Evolutionary conservation across 2,888 invertebrate genomes (phyloP).

Genomic region (Diloba caeruleocephala): DNA sequence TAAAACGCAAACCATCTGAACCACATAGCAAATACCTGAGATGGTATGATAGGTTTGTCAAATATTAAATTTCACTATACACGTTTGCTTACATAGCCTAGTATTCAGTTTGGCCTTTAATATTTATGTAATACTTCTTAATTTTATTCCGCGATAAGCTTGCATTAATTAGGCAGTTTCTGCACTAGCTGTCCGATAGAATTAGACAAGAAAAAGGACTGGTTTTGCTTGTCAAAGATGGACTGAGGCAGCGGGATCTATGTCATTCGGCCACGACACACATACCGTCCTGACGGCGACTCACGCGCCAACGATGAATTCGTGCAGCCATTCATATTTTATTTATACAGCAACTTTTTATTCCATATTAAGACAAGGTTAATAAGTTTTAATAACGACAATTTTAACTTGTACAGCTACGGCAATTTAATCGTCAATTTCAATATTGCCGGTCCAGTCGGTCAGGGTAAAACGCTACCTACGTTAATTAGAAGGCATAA

Average conservation of each 20-base stretch:
- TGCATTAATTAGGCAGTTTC: slow-evolving; percentile 33
- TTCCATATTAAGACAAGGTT: slow-evolving; percentile 12
- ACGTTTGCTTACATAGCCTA: slow-evolving; percentile 15
- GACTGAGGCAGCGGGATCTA: slow-evolving; percentile 74
- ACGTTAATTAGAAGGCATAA: too few relatives aligned
- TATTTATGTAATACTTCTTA: slow-evolving; percentile 14
- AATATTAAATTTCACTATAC: slow-evolving; percentile 16
- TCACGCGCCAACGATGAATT: slow-evolving; percentile 70
- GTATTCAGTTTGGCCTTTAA: slow-evolving; percentile 1
- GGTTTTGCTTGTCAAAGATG: slow-evolving; percentile 73
- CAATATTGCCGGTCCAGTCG: too few relatives aligned
- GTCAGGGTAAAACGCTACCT: too few relatives aligned
- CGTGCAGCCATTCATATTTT: slow-evolving; percentile 61
- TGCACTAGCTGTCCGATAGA: slow-evolving; percentile 44
- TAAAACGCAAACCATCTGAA: too few relatives aligned
- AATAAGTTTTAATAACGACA: not conserved
- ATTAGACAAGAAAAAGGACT: slow-evolving; percentile 67
- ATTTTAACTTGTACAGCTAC: too few relatives aligned
- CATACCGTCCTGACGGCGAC: slow-evolving; percentile 72
- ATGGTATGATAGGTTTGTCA: slow-evolving; percentile 31
- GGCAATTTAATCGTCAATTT: too few relatives aligned
- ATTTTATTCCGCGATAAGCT: slow-evolving; percentile 20
- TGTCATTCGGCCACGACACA: slow-evolving; percentile 85
- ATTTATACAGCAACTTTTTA: slow-evolving; percentile 25
- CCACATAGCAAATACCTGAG: slow-evolving; percentile 6